A percentile compares a stretch with the other conserved stretches of the same genome.
Conservation (phyloP, 1,140 invertebrate genomes). For the Papilio dardanus region DNA sequence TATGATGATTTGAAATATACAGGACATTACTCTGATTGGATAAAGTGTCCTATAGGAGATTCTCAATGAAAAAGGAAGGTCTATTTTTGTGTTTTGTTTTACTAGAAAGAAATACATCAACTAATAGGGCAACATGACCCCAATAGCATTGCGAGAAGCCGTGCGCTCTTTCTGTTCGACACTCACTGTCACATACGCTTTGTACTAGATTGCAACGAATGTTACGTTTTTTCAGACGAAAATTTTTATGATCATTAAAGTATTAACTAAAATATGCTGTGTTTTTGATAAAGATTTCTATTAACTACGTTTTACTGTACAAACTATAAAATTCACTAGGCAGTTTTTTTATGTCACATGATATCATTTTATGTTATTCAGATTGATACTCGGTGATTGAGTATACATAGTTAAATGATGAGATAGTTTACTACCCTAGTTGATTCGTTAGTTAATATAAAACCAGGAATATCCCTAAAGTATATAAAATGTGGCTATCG, state of each 20-base stretch:
- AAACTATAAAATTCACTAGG: too few species aligned
- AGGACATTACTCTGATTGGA: neutral
- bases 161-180: constrained; percentile 17
- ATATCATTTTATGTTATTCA: too few species aligned
- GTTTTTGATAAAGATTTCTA: too few species aligned
- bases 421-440: neutral
- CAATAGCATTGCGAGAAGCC: neutral
- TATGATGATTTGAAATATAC: neutral
- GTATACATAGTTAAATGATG: neutral
- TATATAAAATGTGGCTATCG: neutral
- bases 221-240: constrained; percentile 9
- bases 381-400: neutral
- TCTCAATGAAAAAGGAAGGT: neutral
- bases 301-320: neutral
- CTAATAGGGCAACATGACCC: neutral
- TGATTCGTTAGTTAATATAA: neutral
- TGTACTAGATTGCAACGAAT: neutral
- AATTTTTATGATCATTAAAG: neutral
- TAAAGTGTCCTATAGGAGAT: neutral
- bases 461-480: neutral
- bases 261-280: neutral
- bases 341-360: too few species aligned
- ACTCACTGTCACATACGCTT: neutral
- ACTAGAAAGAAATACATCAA: neutral
- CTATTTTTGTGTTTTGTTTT: neutral